Evolutionary conservation across 2,113 vertebrate genomes (phyloP), one percentile per base, ranked within the genome.

Genomic region (Rhodinocichla rosea): DNA sequence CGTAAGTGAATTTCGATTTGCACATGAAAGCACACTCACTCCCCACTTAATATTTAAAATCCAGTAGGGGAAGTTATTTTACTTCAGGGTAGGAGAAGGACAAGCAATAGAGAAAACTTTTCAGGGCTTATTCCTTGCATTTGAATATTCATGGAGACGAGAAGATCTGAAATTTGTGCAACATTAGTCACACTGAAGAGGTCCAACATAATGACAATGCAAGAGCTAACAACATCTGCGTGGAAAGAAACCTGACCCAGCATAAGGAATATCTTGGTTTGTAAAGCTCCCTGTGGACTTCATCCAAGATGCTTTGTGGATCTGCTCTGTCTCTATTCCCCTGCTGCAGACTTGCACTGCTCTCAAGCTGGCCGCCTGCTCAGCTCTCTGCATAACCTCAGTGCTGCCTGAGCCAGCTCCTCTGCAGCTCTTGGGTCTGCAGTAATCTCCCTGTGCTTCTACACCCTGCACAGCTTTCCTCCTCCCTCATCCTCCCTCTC

Each of bases 241-340:
- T 55, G 85, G 71, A 94, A 83, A 74, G 94, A 95, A 95, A 95
- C 35, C 55, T 96, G 76, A 97, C 40, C 78, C 90, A 73, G 84
- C 70, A 59, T 37, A 93, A 86, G 85, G 62, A 88, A 44, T 69
- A 88, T 91, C 84, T 62, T 20, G 45, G 77, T 95, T 91, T 90
- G 67, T 63, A 95, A 87, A 95, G 63, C 52, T 94, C 85, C 56
- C 70, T 9, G 7, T 80, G 94, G 91, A 83, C 62, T 45, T 47
- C 18, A 74, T 87, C 84, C 87, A 95, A 50, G 60, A 30, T 27
- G 62, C 35, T 83, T 47, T 3, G 9, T 23, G 65, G 79, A 78
- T 77, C 75, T 88, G 87, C 78, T 91, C 75, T 84, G 68, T 75
- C 77, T 89, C 87, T 87, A 79, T 82, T 87, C 49, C 73, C 86